Conservation (phyloP, 1,140 invertebrate species). For the Drosophila novamexicana region DNA sequence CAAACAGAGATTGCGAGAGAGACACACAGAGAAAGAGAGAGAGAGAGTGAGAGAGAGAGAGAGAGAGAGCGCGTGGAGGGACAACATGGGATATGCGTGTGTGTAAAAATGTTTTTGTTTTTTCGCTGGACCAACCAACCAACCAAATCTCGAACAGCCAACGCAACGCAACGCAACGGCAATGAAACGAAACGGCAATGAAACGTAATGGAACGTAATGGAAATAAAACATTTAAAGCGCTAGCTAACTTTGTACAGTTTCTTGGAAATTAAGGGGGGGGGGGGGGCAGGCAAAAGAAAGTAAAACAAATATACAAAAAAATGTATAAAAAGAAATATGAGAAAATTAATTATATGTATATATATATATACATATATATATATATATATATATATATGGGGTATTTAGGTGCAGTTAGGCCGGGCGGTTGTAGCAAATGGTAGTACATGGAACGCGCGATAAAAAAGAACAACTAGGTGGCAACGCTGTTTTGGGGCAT, state of each 20-base stretch:
- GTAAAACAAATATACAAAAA: conserved; percentile 40
- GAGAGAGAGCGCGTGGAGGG: conserved; percentile 63
- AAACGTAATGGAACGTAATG: conserved; percentile 33
- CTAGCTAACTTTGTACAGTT: conserved; percentile 46
- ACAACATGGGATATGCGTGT: conserved; percentile 71
- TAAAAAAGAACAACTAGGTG: conserved; percentile 27
- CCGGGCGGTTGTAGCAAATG: conserved; percentile 59
- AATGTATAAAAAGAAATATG: conserved; percentile 18
- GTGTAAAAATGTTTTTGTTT: conserved; percentile 27
- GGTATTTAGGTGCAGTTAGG: conserved; percentile 52
- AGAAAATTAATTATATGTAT: conserved; percentile 9
- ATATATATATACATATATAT: conserved; percentile 23
- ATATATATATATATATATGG: conserved; percentile 25
- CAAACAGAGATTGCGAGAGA: conserved; percentile 39
- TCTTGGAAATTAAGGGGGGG: conserved; percentile 14
- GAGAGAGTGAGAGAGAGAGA: conserved; percentile 35
- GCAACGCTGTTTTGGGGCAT: conserved; percentile 48
- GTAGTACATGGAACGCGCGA: conserved; percentile 55
- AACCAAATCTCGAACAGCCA: conserved; percentile 60
- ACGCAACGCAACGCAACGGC: conserved; percentile 31
- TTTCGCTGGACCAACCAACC: conserved; percentile 52
- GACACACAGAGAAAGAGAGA: conserved; percentile 35
- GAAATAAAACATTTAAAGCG: conserved; percentile 47
- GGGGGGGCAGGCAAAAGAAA: conserved; percentile 46
- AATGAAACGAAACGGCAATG: conserved; percentile 49